Percentiles rank a stretch among this genome's conserved stretches.
These are phyloP conservation scores for Trachelipus rathkii DNA, from an alignment of 1,140 invertebrate genomes.

Conservation along the genomic window DNA sequence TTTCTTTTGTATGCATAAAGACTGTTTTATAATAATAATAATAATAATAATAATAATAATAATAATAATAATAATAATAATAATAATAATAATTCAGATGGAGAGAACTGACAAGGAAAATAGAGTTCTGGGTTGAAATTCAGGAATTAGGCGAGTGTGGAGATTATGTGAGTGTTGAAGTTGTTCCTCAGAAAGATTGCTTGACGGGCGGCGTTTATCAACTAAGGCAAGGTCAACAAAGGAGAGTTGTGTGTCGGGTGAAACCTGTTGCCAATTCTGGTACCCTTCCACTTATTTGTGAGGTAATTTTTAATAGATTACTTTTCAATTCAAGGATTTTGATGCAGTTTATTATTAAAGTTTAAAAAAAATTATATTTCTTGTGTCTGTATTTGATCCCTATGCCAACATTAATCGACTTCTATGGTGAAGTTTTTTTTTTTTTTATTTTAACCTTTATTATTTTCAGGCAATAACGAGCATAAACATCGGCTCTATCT, in stretches of 20 bases:
- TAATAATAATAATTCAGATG: slow-evolving; percentile 59
- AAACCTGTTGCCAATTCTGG: slow-evolving; percentile 87
- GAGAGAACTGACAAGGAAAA: slow-evolving; percentile 81
- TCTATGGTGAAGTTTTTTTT: too few species aligned
- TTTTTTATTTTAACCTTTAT: too few species aligned
- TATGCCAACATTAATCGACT: too few species aligned
- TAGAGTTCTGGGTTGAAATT: slow-evolving; percentile 60
- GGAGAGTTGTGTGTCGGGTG: slow-evolving; percentile 74
- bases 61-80: too few species aligned
- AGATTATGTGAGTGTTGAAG: slow-evolving; percentile 90
- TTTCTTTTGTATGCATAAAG: too few species aligned
- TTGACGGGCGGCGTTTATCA: slow-evolving; percentile 91
- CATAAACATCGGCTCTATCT: slow-evolving; percentile 43
- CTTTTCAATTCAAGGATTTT: not conserved
- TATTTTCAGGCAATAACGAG: slow-evolving; percentile 39
- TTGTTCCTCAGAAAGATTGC: slow-evolving; percentile 58
- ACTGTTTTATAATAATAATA: too few species aligned
- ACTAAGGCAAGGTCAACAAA: slow-evolving; percentile 84
- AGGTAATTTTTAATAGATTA: slow-evolving; percentile 55
- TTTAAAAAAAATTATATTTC: too few species aligned
- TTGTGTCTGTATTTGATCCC: too few species aligned
- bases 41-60: too few species aligned
- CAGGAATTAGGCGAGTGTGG: slow-evolving; percentile 66
- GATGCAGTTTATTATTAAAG: too few species aligned
- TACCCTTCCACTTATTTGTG: slow-evolving; percentile 90